Evolutionary conservation across 2,797 vertebrate genomes (phyloP), one percentile per base, ranked within the genome.

Genomic region (Myotis daubentonii): DNA sequence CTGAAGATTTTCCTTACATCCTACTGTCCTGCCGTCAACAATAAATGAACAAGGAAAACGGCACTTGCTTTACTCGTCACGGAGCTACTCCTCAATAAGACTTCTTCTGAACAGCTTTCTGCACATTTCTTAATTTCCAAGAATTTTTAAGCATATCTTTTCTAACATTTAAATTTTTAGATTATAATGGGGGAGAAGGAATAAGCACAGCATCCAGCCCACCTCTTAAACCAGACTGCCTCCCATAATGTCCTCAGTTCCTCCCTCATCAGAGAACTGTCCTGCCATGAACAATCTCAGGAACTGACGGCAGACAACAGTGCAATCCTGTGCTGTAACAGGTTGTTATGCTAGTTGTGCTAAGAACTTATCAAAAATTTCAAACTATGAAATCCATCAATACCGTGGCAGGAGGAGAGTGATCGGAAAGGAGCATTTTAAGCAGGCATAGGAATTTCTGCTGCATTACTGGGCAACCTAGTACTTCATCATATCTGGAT

Each of bases 81-180:
- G 38, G 80, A 33, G 23, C 22, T 78, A 62, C n/a, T 66, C 75
- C 51, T 76, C 78, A 57, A 28, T 49, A 71, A 36, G 20, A 51
- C 70, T 86, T 84, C 66, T 55, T 25, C 76, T 88, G 62, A 90
- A 88, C 65, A 36, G 28, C 44, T 65, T 87, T 83, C n/a, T 66
- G 23, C 38, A 76, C 41, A 23, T 16, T 87, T 95, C 65, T 47
- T n/a, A 47, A 85, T 66, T 91, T 41, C 8, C 25, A 84, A 90
- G 41, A 82, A 41, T 49, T 81, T 10, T 17, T 2, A 23, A 81
- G 55, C 51, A 62, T 4, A 30, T 30, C 30, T 84, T 51, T 71
- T 81, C 68, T 38, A 90, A 78, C 23, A 62, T 57, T 57, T 78
- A 30, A 82, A 3, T 78, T 38, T 38, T 38, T 38, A 38, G 38